Conservation (phyloP, 1,140 invertebrate species). For the Caenorhabditis brenneri region DNA sequence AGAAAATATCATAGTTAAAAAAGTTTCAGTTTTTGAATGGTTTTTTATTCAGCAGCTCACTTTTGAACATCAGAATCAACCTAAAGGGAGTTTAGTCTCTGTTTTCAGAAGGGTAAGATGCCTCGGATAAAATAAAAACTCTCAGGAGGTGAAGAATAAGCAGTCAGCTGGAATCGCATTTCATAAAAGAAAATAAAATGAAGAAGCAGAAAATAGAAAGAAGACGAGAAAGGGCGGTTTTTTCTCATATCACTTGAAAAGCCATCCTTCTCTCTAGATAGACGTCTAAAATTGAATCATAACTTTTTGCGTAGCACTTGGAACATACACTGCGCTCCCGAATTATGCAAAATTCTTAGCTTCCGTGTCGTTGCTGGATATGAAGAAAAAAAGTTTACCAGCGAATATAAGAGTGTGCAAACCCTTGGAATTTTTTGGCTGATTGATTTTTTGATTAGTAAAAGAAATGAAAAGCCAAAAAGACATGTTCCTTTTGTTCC, state of each 20-base stretch:
- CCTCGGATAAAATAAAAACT: no score
- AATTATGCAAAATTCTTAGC: background rate
- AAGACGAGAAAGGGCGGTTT: background rate
- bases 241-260: conserved; percentile 30
- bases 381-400: background rate
- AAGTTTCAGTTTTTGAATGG: no score
- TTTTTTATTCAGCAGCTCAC: no score
- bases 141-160: background rate
- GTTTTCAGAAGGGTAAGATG: background rate
- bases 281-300: conserved; percentile 40
- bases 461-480: no score
- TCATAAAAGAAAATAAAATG: background rate
- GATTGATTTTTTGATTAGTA: no score
- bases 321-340: background rate
- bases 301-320: background rate
- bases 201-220: background rate
- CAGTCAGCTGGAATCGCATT: conserved; percentile 27
- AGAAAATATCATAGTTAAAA: no score
- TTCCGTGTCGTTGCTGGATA: background rate
- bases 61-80: no score
- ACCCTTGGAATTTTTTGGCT: no score
- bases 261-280: background rate
- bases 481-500: no score
- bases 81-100: conserved; percentile 35
- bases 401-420: no score